Conservation (phyloP, 2,797 vertebrate genomes). For the Amblyraja radiata region DNA sequence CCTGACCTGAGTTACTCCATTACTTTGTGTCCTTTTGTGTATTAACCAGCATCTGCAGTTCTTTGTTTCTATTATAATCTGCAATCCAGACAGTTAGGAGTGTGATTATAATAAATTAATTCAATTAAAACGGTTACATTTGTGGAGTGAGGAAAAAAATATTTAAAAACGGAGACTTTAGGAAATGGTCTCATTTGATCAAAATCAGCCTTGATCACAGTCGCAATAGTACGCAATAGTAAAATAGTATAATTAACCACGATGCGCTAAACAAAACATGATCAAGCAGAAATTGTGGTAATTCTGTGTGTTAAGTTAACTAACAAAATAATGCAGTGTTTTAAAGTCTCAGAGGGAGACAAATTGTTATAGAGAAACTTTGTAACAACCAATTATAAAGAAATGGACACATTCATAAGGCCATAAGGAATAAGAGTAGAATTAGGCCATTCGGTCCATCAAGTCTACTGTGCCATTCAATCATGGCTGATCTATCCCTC, state of each 20-base stretch:
- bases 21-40: too few relatives aligned
- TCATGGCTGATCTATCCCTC: too few relatives aligned
- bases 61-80: not conserved
- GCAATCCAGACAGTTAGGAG: not conserved
- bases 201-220: not conserved
- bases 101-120: not conserved
- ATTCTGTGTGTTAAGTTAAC: not conserved
- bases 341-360: not conserved
- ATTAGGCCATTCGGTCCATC: too few relatives aligned
- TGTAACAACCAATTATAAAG: not conserved
- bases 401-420: not conserved
- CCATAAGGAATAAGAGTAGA: too few relatives aligned
- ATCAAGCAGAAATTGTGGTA: not conserved
- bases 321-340: not conserved
- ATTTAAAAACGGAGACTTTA: not conserved
- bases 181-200: not conserved
- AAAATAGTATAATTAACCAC: not conserved
- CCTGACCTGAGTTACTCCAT: too few relatives aligned
- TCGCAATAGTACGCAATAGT: not conserved
- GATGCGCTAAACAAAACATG: not conserved
- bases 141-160: not conserved
- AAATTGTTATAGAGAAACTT: not conserved
- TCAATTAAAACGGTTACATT: not conserved
- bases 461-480: too few relatives aligned
- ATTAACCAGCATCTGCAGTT: too few relatives aligned